Conservation (phyloP, 2,113 vertebrate genomes). For the Girardinichthys multiradiatus region DNA sequence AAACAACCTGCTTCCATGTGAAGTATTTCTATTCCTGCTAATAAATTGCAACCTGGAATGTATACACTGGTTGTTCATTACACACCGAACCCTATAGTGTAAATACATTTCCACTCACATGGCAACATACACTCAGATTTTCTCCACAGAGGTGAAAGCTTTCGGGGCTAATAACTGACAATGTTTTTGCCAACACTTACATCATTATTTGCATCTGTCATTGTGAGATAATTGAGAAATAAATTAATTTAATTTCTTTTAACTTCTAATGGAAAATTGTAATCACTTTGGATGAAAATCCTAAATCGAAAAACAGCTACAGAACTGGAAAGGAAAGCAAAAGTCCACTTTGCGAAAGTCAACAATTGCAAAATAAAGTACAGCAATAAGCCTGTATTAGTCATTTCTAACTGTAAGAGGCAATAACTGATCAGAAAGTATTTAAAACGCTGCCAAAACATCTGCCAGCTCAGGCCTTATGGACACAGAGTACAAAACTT, state of each 20-base stretch:
- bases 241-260: conserved; percentile 20
- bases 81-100: conserved; percentile 62
- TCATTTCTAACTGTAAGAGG: conserved; percentile 62
- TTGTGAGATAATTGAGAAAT: conserved; percentile 26
- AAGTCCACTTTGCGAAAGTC: conserved; percentile 31
- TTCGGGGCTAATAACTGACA: conserved; percentile 29
- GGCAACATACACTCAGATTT: conserved; percentile 60
- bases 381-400: conserved; percentile 47
- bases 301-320: background rate
- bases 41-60: conserved; percentile 66
- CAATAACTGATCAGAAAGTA: conserved; percentile 53
- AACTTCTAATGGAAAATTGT: conserved; percentile 14
- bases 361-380: conserved; percentile 34
- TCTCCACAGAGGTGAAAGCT: conserved; percentile 40
- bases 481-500: conserved; percentile 27
- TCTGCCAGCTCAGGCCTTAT: conserved; percentile 25
- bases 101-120: conserved; percentile 68
- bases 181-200: conserved; percentile 30
- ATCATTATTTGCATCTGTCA: conserved; percentile 11
- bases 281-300: conserved; percentile 13
- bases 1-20: conserved; percentile 61
- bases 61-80: conserved; percentile 64
- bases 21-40: conserved; percentile 51
- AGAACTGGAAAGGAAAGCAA: background rate
- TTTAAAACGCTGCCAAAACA: conserved; percentile 46